Evolutionary conservation across 2,797 vertebrate genomes (phyloP).

Genomic region (Phoxinus dragarum): DNA sequence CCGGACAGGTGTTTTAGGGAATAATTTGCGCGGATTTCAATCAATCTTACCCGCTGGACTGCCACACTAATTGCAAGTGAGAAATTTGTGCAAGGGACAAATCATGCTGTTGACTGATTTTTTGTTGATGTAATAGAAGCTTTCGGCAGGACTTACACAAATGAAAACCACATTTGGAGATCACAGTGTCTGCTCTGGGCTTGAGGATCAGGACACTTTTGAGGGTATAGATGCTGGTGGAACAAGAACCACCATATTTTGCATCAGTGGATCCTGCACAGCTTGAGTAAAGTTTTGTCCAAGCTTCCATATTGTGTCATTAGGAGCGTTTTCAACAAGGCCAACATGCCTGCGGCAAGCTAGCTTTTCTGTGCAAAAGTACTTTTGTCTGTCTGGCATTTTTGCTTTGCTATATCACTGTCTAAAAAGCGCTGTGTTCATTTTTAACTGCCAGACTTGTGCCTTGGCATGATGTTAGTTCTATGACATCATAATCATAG

Average conservation of each 20-base stretch:
- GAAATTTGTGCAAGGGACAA: slow-evolving; percentile 17
- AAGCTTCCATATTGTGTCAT: slow-evolving; percentile 37
- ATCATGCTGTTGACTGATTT: slow-evolving; percentile 36
- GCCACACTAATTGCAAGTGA: slow-evolving; percentile 46
- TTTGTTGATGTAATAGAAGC: slow-evolving; percentile 42
- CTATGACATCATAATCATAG: slow-evolving; percentile 39
- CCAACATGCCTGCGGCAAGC: slow-evolving; percentile 44
- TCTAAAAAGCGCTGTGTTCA: not conserved
- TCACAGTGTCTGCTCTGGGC: slow-evolving; percentile 61
- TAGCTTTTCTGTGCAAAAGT: slow-evolving; percentile 23
- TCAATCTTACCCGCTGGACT: slow-evolving; percentile 44
- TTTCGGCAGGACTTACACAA: slow-evolving; percentile 62
- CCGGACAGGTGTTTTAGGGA: slow-evolving; percentile 46
- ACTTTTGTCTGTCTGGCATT: slow-evolving; percentile 44
- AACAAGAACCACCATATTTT: slow-evolving; percentile 66
- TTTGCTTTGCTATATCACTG: slow-evolving; percentile 20
- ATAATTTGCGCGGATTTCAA: slow-evolving; percentile 27
- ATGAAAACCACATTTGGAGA: slow-evolving; percentile 73
- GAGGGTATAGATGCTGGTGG: slow-evolving; percentile 64
- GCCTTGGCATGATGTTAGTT: slow-evolving; percentile 20
- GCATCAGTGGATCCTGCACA: slow-evolving; percentile 43
- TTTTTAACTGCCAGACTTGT: slow-evolving; percentile 22
- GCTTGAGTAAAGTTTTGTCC: slow-evolving; percentile 66
- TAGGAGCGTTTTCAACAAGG: slow-evolving; percentile 58
- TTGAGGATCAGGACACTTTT: slow-evolving; percentile 69